Evolutionary conservation across 2,888 invertebrate genomes (phyloP), one percentile per base, ranked within the genome.

Genomic region (Latrodectus elegans): DNA sequence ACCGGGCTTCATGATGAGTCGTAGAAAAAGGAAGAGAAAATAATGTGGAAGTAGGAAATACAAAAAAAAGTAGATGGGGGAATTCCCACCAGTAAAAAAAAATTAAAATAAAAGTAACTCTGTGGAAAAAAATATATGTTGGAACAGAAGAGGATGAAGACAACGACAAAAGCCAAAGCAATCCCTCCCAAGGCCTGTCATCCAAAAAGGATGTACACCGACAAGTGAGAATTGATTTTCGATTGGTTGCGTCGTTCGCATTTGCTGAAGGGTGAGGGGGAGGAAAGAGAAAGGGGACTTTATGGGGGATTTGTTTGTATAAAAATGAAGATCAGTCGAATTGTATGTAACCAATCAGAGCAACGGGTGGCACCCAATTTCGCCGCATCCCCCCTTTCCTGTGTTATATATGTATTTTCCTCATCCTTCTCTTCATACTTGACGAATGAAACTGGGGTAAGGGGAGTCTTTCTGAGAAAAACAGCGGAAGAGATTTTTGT

Each of bases 291-390:
- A n/a, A 22, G 15, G 26, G 55, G 53, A 51, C 53, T 22, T 51
- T 64, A 64, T 22, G 26, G 65, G 49, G 84, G 78, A 84, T 84
- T 79, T 85, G 85, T 85, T 85, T 85, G 85, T 85, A 80, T 80
- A 85, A 85, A 85, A 85, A 85, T 85, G 79, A 85, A 85, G 85
- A 85, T 85, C 79, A 70, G 51, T 15, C 52, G 84, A 78, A 78
- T 84, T 84, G 78, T 78, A 84, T 84, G 85, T 85, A 80, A 80
- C 85, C 85, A 85, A 85, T 81, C 71, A 76, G 11, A 80, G 70
- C 85, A 79, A 68, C 85, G 79, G 85, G 85, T 79, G 85, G 85
- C 64, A 60, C 70, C 79, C 85, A 85, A 85, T 80, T 85, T 85
- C 70, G 64, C 15, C 17, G 51, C 53, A 38, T 82, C 51, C 49